Evolutionary conservation across 23 tunicate species (phyloP).

Genomic region (Trididemnum nubilum): DNA sequence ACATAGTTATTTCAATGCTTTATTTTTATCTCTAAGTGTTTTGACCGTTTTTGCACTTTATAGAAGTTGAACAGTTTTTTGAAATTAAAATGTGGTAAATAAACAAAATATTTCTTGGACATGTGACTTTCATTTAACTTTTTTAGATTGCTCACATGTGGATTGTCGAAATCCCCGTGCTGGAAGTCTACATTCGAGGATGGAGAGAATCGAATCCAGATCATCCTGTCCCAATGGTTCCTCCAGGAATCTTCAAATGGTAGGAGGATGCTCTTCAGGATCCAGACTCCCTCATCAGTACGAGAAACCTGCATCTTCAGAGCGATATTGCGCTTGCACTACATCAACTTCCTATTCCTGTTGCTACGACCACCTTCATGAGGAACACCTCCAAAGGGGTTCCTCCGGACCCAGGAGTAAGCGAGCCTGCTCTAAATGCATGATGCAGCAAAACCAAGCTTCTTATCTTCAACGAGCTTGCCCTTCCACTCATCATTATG

Average conservation of each 20-base stretch:
- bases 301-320: slow-evolving; percentile 47
- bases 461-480: slow-evolving; percentile 11
- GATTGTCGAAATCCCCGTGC: not conserved
- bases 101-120: not conserved
- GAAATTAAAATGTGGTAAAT: not conserved
- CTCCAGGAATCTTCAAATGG: not conserved
- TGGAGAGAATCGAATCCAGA: not conserved
- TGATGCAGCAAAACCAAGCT: slow-evolving; percentile 13
- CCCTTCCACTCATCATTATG: slow-evolving; percentile 55
- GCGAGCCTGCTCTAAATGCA: slow-evolving; percentile 13
- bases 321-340: slow-evolving; percentile 29
- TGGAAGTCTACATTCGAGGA: not conserved
- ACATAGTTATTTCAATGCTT: not conserved
- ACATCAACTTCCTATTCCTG: slow-evolving; percentile 52
- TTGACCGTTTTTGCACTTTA: not conserved
- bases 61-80: not conserved
- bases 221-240: not conserved
- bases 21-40: not conserved
- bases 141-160: not conserved
- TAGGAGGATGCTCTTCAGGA: not conserved
- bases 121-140: not conserved
- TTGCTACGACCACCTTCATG: slow-evolving; percentile 79
- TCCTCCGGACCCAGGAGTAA: not conserved
- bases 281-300: slow-evolving; percentile 40
- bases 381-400: slow-evolving; percentile 1